phyloP scores from a whole-genome alignment of 35 echinoderm and acorn worm genomes.

The Anneissia japonica region DNA sequence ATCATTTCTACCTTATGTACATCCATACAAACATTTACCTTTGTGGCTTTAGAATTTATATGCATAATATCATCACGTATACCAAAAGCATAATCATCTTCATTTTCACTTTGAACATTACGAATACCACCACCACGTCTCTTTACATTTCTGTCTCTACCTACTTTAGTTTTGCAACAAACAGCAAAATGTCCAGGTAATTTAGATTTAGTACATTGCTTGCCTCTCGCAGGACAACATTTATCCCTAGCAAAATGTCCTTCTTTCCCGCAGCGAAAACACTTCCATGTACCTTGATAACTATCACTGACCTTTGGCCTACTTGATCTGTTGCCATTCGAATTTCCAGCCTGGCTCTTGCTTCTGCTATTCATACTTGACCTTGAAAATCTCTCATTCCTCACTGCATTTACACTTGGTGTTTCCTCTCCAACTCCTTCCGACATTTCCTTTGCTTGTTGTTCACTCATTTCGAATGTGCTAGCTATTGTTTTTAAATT shows the following conservation, averaged over 20 bases:
- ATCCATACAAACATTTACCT: neutral
- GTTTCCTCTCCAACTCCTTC: too few relatives aligned
- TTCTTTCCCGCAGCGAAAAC: conserved; percentile 38
- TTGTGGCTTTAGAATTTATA: neutral
- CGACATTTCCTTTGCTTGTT: too few relatives aligned
- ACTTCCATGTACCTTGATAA: too few relatives aligned
- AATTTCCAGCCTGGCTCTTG: too few relatives aligned
- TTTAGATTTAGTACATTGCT: conserved; percentile 52
- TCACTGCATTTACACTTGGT: too few relatives aligned
- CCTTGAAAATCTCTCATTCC: too few relatives aligned
- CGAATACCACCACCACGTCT: too few relatives aligned
- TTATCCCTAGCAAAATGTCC: conserved; percentile 57
- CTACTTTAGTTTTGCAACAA: conserved; percentile 48
- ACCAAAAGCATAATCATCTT: conserved; percentile 9
- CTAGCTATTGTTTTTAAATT: too few relatives aligned
- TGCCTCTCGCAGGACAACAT: conserved; percentile 39
- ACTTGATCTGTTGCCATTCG: too few relatives aligned
- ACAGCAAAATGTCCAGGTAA: conserved; percentile 31
- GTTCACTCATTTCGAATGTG: too few relatives aligned
- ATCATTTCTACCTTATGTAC: conserved; percentile 32
- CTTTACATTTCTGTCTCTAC: neutral
- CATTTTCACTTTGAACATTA: neutral
- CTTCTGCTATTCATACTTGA: too few relatives aligned
- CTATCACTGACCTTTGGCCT: too few relatives aligned
- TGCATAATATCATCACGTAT: neutral